Evolutionary conservation across 2,888 invertebrate species (phyloP), one percentile per base, ranked within the genome.

Genomic region (Diabrotica balteata): DNA sequence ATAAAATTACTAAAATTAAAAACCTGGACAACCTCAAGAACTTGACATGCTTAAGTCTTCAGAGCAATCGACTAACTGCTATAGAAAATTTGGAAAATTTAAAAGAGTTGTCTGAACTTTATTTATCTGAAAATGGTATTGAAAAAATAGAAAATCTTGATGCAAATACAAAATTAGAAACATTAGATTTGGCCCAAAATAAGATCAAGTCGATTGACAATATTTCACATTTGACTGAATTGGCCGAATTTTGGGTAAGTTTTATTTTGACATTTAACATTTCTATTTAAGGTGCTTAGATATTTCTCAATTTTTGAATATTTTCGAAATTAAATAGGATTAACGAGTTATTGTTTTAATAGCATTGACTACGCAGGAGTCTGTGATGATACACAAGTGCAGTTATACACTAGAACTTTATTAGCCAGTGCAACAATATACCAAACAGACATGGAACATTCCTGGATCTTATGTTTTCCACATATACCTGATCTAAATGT

Each of bases 241-340:
- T 99, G 72, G 92, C 95, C 80, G 99, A 99, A 84, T 89, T 99
- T 78, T 99, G 99, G 99, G 96, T 97, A 85, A 86, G 86, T 47
- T 32, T 11, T 49, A 32, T 10, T 51, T 1, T 17, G 17, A 2
- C 17, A 17, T 17, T 17, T 17, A 17, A 17, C 17, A 17, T 17
- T 17, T 32, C 4, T 32, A 32, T 32, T 32, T 2, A 32, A 1
- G 4, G 5, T 32, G 32, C 32, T 32, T 32, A 32, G 32, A 32
- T 32, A 32, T 32, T 32, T 17, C 17, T 17, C 17, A 17, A 17
- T 17, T 17, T 17, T 17, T 17, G 1, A 17, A 17, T 17, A 17
- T 17, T 17, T 2, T 17, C 17, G 17, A 17, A 17, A 17, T 17
- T 17, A 1, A 17, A 17, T 17, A 17, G 17, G 17, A 17, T 17